Percentiles rank a stretch among this genome's conserved stretches.
Conservation (phyloP, 2,888 invertebrate genomes). For the Leptinotarsa haldemani region DNA sequence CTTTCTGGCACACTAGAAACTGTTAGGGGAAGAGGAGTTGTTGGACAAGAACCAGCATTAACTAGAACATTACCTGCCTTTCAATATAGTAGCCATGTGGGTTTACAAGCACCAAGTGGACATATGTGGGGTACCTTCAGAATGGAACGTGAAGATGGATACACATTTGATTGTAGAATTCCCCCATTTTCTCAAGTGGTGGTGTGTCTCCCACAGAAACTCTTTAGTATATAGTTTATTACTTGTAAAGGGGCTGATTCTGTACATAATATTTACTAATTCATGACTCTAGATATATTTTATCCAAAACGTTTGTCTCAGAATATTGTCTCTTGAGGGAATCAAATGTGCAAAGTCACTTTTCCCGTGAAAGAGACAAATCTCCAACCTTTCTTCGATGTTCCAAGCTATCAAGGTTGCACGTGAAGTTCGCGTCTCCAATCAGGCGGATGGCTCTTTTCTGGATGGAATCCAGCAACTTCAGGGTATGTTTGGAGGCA, state of each 20-base stretch:
- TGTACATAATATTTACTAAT: slow-evolving; percentile 30
- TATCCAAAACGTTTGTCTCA: not conserved
- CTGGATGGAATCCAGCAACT: no score
- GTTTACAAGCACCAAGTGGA: slow-evolving; percentile 95
- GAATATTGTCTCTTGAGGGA: no score
- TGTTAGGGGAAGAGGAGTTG: slow-evolving; percentile 93
- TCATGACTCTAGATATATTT: slow-evolving; percentile 8
- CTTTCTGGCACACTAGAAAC: slow-evolving; percentile 94
- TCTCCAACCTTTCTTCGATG: no score
- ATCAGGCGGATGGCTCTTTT: no score
- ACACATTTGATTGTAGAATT: slow-evolving; percentile 96
- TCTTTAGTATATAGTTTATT: slow-evolving; percentile 41
- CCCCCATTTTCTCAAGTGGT: slow-evolving; percentile 88
- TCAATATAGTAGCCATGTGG: slow-evolving; percentile 98
- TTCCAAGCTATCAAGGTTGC: no score
- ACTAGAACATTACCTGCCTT: slow-evolving; percentile 91
- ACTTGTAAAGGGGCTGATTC: slow-evolving; percentile 33
- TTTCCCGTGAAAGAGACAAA: no score
- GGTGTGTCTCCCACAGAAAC: slow-evolving; percentile 60
- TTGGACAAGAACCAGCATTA: slow-evolving; percentile 97
- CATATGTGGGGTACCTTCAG: slow-evolving; percentile 99
- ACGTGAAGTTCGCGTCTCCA: no score
- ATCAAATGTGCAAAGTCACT: no score
- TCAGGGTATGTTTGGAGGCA: no score
- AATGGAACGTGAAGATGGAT: slow-evolving; percentile 97